phyloP scores from a whole-genome alignment of 2,113 vertebrate genomes.

The Sakesphorus luctuosus region DNA sequence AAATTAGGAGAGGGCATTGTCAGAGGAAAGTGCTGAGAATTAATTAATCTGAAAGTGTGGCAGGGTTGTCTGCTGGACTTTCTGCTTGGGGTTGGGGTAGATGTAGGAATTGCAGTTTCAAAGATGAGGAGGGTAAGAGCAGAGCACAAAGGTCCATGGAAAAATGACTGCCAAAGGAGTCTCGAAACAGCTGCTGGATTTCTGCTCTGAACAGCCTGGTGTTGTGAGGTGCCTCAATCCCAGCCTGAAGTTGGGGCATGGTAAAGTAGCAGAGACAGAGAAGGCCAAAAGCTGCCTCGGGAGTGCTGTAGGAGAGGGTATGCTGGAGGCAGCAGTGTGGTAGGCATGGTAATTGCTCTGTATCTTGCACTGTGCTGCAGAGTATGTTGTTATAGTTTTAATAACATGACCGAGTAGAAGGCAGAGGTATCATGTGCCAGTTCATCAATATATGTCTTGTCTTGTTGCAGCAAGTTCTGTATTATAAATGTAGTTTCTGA shows the following conservation, averaged over 20 bases:
- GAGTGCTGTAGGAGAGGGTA: neutral
- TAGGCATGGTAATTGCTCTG: neutral
- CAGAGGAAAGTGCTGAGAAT: neutral
- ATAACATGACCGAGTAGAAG: neutral
- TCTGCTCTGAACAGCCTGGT: neutral
- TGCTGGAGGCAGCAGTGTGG: neutral
- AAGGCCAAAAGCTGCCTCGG: neutral
- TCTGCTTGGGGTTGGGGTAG: neutral
- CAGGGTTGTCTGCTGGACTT: neutral
- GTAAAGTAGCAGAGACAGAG: neutral
- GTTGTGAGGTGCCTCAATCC: neutral
- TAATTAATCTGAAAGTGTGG: neutral
- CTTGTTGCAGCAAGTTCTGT: constrained; percentile 41
- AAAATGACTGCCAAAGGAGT: neutral
- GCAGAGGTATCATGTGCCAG: neutral
- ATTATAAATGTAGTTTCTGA: neutral
- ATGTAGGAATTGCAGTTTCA: neutral
- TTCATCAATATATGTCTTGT: constrained; percentile 42
- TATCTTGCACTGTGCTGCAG: neutral
- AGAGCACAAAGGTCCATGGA: neutral
- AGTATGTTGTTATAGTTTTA: neutral
- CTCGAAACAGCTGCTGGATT: neutral
- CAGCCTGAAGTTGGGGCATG: neutral
- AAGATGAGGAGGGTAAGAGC: neutral
- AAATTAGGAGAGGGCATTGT: neutral